Evolutionary conservation across 2,113 vertebrate genomes (phyloP), one percentile per base, ranked within the genome.

Genomic region (Columba janthina): DNA sequence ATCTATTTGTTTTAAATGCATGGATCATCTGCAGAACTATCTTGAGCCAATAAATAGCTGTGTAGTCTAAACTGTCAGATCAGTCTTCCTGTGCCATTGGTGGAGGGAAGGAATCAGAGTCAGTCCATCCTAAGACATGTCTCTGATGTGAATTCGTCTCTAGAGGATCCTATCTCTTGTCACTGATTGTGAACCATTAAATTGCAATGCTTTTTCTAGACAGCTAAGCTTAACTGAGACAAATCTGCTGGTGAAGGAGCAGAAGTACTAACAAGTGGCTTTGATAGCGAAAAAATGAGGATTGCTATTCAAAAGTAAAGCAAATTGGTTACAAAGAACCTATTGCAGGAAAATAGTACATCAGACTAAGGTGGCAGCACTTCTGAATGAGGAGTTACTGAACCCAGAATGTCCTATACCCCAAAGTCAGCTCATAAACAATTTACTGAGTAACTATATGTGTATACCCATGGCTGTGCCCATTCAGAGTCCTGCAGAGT

Each of bases 201-300:
- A 81, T 12, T 57, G 71, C 31, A 67, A 29, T 6, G 12, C 53
- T 57, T 84, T 62, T 21, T 71, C 40, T n/a, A 73, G 76, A n/a
- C 44, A 79, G 36, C n/a, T 88, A 40, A 85, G 75, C 54, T 75
- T 93, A 91, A 77, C 57, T 67, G 46, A 88, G 85, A 88, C 29
- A 91, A 70, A 94, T 91, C 31, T 5, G 2, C 54, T 2, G 6
- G 46, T 57, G 56, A 66, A 44, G 58, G 21, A 85, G 11, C 38
- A 69, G 21, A 67, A 50, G 40, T 64, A 25, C 36, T 70, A 83
- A 61, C 40, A 88, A 58, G 62, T 34, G 31, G 11, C 12, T 44
- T 57, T 79, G 62, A 21, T 12, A 12, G 4, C 18, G 11, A 28
- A 60, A 38, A 70, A 60, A 36, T 20, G 26, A 69, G 10, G 29